Evolutionary conservation across 35 echinoderm and acorn worm genomes (phyloP).

Genomic region (Lytechinus variegatus): DNA sequence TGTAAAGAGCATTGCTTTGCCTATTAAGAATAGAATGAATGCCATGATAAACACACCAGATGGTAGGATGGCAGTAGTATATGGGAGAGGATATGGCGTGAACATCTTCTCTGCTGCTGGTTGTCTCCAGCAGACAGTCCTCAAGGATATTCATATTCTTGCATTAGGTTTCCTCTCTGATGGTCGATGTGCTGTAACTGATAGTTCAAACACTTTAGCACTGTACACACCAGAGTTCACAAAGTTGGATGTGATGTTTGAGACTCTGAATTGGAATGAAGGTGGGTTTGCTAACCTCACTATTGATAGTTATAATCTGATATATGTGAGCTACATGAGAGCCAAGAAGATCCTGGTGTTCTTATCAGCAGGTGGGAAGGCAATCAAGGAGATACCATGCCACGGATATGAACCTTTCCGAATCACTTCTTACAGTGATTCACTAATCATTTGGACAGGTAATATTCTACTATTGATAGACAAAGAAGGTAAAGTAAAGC

Average conservation of each 20-base stretch:
- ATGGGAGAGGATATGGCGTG: background rate
- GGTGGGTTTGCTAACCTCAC: background rate
- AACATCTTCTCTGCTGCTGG: background rate
- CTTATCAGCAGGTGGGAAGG: background rate
- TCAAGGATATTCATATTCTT: background rate
- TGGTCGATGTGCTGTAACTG: background rate
- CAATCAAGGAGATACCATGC: background rate
- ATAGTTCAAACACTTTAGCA: no score
- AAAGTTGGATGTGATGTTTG: background rate
- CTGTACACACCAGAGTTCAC: background rate
- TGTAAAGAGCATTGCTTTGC: no score
- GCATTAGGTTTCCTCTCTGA: background rate
- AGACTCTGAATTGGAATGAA: background rate
- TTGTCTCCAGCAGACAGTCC: background rate
- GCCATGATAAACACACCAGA: background rate
- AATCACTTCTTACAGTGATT: background rate
- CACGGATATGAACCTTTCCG: background rate
- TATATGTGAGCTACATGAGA: background rate
- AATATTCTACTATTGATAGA: background rate
- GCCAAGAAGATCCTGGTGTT: background rate
- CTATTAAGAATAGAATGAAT: no score
- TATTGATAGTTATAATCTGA: background rate
- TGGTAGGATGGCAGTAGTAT: background rate
- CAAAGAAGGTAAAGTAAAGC: background rate
- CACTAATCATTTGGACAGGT: background rate